phyloP scores from a whole-genome alignment of 1,140 invertebrate genomes.

The Eurosta solidaginis region DNA sequence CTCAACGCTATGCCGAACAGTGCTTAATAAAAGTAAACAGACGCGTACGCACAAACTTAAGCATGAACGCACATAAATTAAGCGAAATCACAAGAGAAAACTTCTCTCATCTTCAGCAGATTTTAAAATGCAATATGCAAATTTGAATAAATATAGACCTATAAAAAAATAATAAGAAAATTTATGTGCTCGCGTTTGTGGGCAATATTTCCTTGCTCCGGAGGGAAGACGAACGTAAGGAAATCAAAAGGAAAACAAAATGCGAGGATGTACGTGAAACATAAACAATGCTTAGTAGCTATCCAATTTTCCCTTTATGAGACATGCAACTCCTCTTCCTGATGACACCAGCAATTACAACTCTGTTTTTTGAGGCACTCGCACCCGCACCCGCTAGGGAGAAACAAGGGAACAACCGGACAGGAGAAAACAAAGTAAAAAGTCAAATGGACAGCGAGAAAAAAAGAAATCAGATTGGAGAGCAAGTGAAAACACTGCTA shows the following conservation, averaged over 20 bases:
- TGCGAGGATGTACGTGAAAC: background rate
- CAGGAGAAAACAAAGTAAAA: background rate
- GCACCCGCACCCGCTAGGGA: background rate
- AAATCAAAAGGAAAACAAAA: conserved; percentile 14
- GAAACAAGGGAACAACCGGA: background rate
- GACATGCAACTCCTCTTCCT: background rate
- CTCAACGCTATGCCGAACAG: background rate
- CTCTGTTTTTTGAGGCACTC: background rate
- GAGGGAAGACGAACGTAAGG: background rate
- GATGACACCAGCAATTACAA: no score
- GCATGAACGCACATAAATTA: background rate
- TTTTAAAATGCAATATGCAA: background rate
- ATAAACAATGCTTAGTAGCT: background rate
- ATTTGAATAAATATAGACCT: background rate
- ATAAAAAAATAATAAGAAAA: background rate
- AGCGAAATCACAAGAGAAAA: background rate
- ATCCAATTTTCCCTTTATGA: background rate
- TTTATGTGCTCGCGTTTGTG: background rate
- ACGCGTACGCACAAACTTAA: no score
- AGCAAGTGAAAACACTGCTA: conserved; percentile 1
- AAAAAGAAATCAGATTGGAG: background rate
- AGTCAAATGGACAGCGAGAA: background rate
- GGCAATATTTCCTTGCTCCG: no score
- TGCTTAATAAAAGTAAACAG: conserved; percentile 9
- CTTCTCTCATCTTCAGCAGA: background rate